Base-by-base conservation (phyloP, 2,113 vertebrate species). In the Psephotus haematonotus region DNA sequence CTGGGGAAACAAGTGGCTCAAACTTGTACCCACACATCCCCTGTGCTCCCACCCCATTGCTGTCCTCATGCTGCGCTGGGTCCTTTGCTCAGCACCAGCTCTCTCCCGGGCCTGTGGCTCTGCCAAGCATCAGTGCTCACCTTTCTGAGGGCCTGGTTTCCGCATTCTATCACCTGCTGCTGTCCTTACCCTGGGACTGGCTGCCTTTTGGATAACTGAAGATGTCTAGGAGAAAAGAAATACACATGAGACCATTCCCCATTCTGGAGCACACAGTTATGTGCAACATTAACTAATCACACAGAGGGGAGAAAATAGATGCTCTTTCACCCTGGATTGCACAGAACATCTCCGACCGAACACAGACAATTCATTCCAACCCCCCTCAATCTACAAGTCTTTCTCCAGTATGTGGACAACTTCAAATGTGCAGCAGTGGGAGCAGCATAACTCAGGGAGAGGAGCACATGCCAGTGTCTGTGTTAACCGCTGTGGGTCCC, bases 71-170 rank as follows among this genome's bases (percentile, higher is more conserved):
- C 11, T 11, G 41, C 0, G 3, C 44, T 65, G 2, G 3, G 68
- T 22, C 78, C 25, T 79, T 24, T 33, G 57, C 22, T 59, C 57
- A 35, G 33, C 47, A 28, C 3, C n/a, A 90, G 53, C 29, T 57
- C 9, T 12, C 18, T 6, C 28, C 53, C 6, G 6, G 37, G 64
- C 79, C 88, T 75, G 8, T 11, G 69, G 90, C 57, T 64, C 37
- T 24, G 57, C 82, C 82, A 70, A 78, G 76, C 53, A 72, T 3
- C 78, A 7, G 75, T 47, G 86, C 94, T 98, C 98, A 99, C 99
- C 98, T 99, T 99, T 99, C 71, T 98, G 98, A 97, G 98, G 98
- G 95, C 98, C 98, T 87, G 99, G 98, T 92, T 99, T 99, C 98
- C 98, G 98, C 99, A 99, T 99, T 98, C 96, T 99, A 98, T 92